Evolutionary conservation across 2,888 invertebrate species (phyloP).

Genomic region (Eristalis arbustorum): DNA sequence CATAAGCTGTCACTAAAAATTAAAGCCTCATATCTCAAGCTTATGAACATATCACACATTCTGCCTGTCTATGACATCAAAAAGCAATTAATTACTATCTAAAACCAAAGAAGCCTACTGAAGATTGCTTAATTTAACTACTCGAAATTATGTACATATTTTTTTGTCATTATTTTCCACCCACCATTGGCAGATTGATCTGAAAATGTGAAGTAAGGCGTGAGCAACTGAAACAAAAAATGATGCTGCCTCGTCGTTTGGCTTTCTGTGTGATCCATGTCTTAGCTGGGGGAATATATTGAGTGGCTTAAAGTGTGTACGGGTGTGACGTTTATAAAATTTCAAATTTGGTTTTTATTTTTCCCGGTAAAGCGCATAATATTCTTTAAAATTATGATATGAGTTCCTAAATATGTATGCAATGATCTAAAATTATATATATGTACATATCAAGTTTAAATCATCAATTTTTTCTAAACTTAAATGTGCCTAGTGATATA

Average conservation of each 20-base stretch:
- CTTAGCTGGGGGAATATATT: background rate
- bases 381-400: slow-evolving; percentile 53
- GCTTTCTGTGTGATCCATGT: background rate
- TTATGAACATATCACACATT: background rate
- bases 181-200: background rate
- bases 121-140: background rate
- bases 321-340: background rate
- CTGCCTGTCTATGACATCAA: background rate
- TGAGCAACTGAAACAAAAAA: background rate
- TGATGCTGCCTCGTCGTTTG: background rate
- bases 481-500: slow-evolving; percentile 51
- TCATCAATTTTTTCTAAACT: slow-evolving; percentile 35
- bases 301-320: background rate
- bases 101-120: background rate
- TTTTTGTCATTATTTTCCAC: too few relatives aligned
- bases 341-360: background rate
- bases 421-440: slow-evolving; percentile 48
- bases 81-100: background rate
- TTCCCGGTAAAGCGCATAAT: background rate
- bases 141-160: background rate
- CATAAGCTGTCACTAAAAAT: background rate
- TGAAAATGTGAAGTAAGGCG: background rate
- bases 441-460: slow-evolving; percentile 13
- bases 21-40: background rate
- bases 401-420: slow-evolving; percentile 58